phyloP scores from a whole-genome alignment of 2,797 vertebrate genomes.

The Natrix natrix region DNA sequence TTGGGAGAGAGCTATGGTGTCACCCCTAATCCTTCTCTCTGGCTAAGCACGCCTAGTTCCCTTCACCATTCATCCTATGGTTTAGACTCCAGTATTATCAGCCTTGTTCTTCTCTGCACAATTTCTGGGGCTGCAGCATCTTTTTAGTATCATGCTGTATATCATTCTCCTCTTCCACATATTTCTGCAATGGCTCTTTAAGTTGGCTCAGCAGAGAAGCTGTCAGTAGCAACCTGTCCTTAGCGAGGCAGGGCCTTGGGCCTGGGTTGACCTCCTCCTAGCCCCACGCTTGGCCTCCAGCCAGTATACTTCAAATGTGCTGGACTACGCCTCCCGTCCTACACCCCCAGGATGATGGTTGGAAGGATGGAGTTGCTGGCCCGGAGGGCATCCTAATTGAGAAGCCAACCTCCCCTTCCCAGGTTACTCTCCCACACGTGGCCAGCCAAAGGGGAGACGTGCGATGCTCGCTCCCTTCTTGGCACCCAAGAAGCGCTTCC shows the following conservation, averaged over 20 bases:
- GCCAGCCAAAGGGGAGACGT: neutral
- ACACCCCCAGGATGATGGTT: neutral
- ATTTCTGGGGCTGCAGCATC: neutral
- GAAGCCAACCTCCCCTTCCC: neutral
- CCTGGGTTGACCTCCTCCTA: neutral
- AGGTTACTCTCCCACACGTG: neutral
- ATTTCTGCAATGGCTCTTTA: neutral
- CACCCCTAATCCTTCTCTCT: neutral
- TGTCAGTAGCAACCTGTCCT: too few relatives aligned
- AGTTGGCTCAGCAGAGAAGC: neutral
- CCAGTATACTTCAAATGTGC: neutral
- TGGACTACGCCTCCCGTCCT: neutral
- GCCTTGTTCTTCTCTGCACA: neutral
- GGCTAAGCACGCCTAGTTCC: neutral
- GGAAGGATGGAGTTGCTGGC: neutral
- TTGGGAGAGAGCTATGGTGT: neutral
- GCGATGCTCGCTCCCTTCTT: neutral
- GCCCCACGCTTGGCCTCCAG: neutral
- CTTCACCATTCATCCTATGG: neutral
- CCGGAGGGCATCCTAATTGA: neutral
- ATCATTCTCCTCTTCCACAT: neutral
- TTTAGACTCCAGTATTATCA: neutral
- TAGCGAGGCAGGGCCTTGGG: neutral
- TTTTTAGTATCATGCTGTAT: neutral
- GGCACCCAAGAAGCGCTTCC: neutral